Base-by-base conservation (phyloP, 2,113 vertebrate genomes). In the Serinus canaria region DNA sequence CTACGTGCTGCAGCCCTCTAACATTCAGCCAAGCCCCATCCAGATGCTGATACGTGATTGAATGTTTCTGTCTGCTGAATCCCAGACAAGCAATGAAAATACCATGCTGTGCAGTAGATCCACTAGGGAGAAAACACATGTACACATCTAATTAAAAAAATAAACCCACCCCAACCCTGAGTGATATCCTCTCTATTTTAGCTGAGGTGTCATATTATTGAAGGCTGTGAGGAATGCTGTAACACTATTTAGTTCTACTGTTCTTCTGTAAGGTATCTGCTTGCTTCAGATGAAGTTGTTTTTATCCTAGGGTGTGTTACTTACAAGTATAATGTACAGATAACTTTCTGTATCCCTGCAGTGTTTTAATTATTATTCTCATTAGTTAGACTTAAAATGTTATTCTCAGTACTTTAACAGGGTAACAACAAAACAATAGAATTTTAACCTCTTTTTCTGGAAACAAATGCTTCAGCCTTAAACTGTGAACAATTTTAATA, bases 41-140 rank as follows among this genome's bases (percentile, higher is more conserved):
- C 80, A 93, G 96, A 94, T 96, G 94, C n/a, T 68, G 78, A n/a
- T 81, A 75, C 31, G 49, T 56, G 76, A 81, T 25, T 69, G 55
- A 74, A 63, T 68, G 80, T 85, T 84, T 88, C 77, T 75, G 62
- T 95, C 87, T 96, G 90, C 90, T 96, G 92, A 84, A 95, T 97
- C 95, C 92, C 87, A 87, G 55, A 66, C 85, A 75, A 77, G 46
- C 79, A 68, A 82, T 92, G 91, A 91, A 97, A 95, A 78, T 58
- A 87, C 58, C 52, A 47, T 50, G 92, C 83, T 22, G 23, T 52
- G 10, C 88, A 93, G 74, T 83, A 92, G 77, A 96, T 94, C 64
- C 84, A 92, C 62, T 39, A 47, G 87, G 83, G 90, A 94, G 87
- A 96, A 96, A 85, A 96, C 79, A 37, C 89, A 74, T 87, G 83